phyloP scores from a whole-genome alignment of 2,888 invertebrate genomes.

The Arenicola marina region DNA sequence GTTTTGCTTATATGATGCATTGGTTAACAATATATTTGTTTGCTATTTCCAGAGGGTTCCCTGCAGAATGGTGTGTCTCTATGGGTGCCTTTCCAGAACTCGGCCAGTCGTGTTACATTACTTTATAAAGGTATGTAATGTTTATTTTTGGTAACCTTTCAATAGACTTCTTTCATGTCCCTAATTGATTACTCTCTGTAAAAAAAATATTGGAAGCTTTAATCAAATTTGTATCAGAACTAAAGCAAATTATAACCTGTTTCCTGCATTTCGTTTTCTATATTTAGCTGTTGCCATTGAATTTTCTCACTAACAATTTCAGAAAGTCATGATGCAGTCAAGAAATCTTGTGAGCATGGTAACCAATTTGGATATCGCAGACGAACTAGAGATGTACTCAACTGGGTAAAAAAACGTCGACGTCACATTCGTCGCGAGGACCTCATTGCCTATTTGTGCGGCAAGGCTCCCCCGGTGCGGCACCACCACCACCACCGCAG shows the following conservation, averaged over 20 bases:
- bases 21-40: too few species aligned
- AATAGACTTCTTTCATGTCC: too few species aligned
- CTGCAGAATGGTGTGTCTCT: conserved; percentile 20
- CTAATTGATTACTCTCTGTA: too few species aligned
- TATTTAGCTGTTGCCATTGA: too few species aligned
- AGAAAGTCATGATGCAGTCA: conserved; percentile 77
- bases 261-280: too few species aligned
- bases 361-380: conserved; percentile 75
- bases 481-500: conserved; percentile 20
- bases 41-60: conserved; percentile 23
- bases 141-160: too few species aligned
- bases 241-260: too few species aligned
- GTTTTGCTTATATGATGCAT: not conserved
- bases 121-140: conserved; percentile 36
- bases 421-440: conserved; percentile 77
- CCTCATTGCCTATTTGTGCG: conserved; percentile 76
- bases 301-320: too few species aligned
- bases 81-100: conserved; percentile 37
- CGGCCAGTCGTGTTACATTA: conserved; percentile 33
- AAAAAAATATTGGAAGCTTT: too few species aligned
- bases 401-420: conserved; percentile 74
- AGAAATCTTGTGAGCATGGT: conserved; percentile 73
- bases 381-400: conserved; percentile 75
- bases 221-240: too few species aligned
- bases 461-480: conserved; percentile 67